A percentile compares a stretch with the other conserved stretches of the same genome.
These are phyloP conservation scores for Piliocolobus tephrosceles DNA, from an alignment of 2,113 vertebrate genomes.

Conservation along the genomic window DNA sequence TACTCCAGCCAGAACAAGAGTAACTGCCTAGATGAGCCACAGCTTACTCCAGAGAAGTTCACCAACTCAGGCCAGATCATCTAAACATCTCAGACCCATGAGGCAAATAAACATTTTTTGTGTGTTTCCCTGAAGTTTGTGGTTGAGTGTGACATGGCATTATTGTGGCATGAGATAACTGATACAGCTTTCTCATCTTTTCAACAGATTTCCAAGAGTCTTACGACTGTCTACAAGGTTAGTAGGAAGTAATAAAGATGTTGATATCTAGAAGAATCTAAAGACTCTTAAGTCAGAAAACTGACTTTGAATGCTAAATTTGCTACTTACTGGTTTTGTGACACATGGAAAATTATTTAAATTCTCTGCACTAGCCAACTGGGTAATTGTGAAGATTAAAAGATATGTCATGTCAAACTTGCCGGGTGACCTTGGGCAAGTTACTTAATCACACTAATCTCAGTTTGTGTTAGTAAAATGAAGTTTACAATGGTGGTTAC, in stretches of 20 bases:
- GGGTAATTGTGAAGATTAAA: conserved; percentile 51
- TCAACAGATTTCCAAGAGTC: not conserved
- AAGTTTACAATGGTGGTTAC: not conserved
- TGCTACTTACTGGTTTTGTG: not conserved
- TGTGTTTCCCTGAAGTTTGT: not conserved
- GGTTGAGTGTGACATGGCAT: not conserved
- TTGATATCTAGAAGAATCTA: not conserved
- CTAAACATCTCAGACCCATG: not conserved
- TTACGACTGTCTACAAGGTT: not conserved
- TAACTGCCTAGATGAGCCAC: not conserved
- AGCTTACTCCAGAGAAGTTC: not conserved
- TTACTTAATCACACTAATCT: conserved; percentile 46
- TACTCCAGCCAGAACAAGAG: not conserved
- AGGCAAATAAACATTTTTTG: not conserved
- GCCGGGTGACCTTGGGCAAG: conserved; percentile 6
- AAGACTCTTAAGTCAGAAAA: conserved; percentile 10
- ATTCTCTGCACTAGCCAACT: conserved; percentile 24
- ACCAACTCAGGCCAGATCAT: not conserved
- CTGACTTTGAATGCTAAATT: not conserved
- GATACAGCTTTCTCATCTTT: not conserved
- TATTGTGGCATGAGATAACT: not conserved
- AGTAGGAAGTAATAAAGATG: not conserved
- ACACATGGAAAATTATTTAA: conserved; percentile 29
- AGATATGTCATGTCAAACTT: conserved; percentile 18
- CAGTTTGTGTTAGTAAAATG: conserved; percentile 35